phyloP scores from a whole-genome alignment of 2,888 invertebrate genomes.

The Sipha maydis region DNA sequence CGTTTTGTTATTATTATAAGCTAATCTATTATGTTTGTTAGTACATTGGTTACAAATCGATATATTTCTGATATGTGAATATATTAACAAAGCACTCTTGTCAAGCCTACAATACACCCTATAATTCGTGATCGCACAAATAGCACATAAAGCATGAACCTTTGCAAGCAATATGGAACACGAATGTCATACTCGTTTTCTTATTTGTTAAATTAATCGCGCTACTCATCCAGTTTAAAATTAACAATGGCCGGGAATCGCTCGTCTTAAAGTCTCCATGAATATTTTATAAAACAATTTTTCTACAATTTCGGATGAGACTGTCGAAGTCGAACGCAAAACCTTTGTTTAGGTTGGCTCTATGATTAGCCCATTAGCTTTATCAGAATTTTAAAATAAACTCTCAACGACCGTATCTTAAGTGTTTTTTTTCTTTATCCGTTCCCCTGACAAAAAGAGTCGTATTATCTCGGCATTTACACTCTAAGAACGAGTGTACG shows the following conservation, averaged over 20 bases:
- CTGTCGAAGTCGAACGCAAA: background rate
- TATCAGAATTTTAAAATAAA: background rate
- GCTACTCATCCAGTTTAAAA: too few species aligned
- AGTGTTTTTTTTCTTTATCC: background rate
- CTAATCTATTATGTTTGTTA: background rate
- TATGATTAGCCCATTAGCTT: background rate
- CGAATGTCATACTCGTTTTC: background rate
- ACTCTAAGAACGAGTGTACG: too few species aligned
- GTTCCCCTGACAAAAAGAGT: background rate
- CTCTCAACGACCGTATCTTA: background rate
- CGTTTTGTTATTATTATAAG: background rate
- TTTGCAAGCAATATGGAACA: background rate
- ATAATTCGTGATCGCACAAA: background rate
- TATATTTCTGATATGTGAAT: background rate
- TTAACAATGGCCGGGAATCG: too few species aligned
- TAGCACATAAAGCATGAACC: background rate
- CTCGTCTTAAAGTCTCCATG: too few species aligned
- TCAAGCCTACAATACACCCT: background rate
- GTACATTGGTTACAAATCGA: background rate
- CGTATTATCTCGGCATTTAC: background rate
- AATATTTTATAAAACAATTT: background rate
- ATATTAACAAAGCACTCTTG: background rate
- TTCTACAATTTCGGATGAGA: background rate
- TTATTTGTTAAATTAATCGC: background rate
- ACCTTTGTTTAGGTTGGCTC: background rate